Evolutionary conservation across 1,140 invertebrate species (phyloP).

Genomic region (Ephestia elutella): DNA sequence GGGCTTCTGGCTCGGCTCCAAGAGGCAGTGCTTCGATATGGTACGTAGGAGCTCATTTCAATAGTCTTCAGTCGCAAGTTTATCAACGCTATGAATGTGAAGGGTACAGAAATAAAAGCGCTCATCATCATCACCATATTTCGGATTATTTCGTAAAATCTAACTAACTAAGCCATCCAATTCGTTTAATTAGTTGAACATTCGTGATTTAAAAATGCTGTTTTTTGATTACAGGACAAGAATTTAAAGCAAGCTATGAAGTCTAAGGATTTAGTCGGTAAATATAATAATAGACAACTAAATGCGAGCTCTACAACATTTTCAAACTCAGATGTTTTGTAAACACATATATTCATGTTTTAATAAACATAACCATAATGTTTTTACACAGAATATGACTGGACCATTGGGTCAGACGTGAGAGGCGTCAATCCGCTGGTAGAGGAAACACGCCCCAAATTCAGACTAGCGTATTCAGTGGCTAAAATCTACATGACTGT

Average conservation of each 20-base stretch:
- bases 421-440: background rate
- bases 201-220: background rate
- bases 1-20: conserved; percentile 58
- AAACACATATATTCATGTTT: too few relatives aligned
- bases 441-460: background rate
- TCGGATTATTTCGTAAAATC: too few relatives aligned
- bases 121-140: too few relatives aligned
- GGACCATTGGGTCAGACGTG: background rate
- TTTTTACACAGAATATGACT: background rate
- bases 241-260: background rate
- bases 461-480: background rate
- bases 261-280: background rate
- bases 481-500: conserved; percentile 42
- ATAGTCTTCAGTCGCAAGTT: too few relatives aligned
- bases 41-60: conserved; percentile 40
- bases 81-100: too few relatives aligned
- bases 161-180: too few relatives aligned
- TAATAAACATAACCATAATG: too few relatives aligned
- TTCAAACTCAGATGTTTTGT: too few relatives aligned
- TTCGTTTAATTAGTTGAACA: too few relatives aligned
- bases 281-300: too few relatives aligned
- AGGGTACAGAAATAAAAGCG: too few relatives aligned
- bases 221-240: background rate
- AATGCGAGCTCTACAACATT: too few relatives aligned
- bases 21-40: conserved; percentile 41